Evolutionary conservation across 1,140 invertebrate genomes (phyloP).

Genomic region (Schlechtendalia chinensis): DNA sequence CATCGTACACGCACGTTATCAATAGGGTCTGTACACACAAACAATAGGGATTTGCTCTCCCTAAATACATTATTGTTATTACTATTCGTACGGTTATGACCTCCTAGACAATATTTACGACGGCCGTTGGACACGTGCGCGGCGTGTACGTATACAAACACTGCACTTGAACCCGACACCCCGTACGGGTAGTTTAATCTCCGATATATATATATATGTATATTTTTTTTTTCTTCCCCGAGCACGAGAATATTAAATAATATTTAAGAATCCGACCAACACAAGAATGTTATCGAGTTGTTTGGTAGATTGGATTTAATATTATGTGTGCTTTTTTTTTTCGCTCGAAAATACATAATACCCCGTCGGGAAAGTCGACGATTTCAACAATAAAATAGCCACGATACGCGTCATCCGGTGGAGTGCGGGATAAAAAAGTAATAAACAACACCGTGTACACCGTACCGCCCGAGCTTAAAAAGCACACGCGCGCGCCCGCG

Average conservation of each 20-base stretch:
- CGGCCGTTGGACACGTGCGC: constrained; percentile 6
- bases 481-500: background rate
- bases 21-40: background rate
- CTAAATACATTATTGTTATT: constrained; percentile 1
- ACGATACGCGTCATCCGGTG: background rate
- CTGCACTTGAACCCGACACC: constrained; percentile 10
- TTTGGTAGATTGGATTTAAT: too few species aligned
- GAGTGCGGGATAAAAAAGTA: background rate
- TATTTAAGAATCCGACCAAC: too few species aligned
- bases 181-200: background rate
- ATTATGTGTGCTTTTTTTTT: too few species aligned
- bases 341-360: too few species aligned
- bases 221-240: too few species aligned
- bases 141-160: background rate
- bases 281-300: too few species aligned
- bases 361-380: too few species aligned
- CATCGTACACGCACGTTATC: background rate
- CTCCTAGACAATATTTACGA: constrained; percentile 12
- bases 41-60: background rate
- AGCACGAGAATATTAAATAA: too few species aligned
- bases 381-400: too few species aligned
- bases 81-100: background rate
- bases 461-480: background rate
- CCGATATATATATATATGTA: background rate
- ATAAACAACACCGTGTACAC: constrained; percentile 8